Conservation (phyloP, 2,888 invertebrate genomes). For the Gortyna flavago region DNA sequence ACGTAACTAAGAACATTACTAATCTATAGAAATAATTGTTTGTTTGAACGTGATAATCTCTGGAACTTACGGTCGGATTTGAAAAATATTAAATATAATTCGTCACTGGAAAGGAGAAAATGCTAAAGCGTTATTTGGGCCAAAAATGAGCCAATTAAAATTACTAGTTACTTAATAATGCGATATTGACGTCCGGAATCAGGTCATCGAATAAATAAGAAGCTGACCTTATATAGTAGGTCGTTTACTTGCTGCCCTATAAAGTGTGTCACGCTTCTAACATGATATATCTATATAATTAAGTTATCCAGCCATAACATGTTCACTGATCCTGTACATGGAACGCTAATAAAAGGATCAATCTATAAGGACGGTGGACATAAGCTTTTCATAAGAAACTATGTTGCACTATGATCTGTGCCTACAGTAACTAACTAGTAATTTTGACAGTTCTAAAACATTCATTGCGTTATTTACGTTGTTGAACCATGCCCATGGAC, state of each 20-base stretch:
- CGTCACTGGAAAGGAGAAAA: no score
- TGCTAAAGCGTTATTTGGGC: no score
- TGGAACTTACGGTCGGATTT: not conserved
- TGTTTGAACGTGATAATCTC: not conserved
- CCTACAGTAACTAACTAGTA: no score
- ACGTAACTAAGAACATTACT: not conserved
- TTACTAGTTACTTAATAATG: constrained; percentile 32
- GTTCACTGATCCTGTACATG: constrained; percentile 11
- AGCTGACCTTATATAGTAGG: constrained; percentile 21
- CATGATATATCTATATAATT: constrained; percentile 49
- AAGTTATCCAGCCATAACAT: constrained; percentile 30
- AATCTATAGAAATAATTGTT: not conserved
- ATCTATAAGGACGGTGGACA: constrained; percentile 1
- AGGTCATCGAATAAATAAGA: constrained; percentile 58
- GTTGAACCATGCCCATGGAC: no score
- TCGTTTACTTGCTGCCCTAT: constrained; percentile 8
- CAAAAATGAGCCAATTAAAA: no score
- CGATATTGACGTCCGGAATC: constrained; percentile 32
- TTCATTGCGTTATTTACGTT: no score
- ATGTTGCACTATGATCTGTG: not conserved
- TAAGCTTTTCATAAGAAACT: not conserved
- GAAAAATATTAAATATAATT: no score
- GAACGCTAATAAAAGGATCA: constrained; percentile 3
- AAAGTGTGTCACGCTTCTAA: constrained; percentile 36
- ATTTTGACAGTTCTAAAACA: no score